phyloP scores from a whole-genome alignment of 2,888 invertebrate genomes.

The Aporophyla nigra region DNA sequence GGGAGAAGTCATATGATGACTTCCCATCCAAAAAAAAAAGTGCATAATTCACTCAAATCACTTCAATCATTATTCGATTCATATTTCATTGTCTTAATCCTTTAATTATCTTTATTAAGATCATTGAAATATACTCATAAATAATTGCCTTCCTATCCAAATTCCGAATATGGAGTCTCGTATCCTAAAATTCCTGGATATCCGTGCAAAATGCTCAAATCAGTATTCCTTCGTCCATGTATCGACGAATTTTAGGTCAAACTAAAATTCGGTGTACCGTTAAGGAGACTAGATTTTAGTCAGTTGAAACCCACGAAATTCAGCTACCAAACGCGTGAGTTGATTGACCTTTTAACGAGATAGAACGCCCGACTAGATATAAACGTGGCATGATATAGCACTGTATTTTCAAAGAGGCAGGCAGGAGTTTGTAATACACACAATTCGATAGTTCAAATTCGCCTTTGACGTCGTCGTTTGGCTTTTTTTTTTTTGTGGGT shows the following conservation, averaged over 20 bases:
- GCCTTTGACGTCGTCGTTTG: no score
- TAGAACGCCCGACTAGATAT: background rate
- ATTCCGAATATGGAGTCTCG: background rate
- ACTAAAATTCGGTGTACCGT: constrained; percentile 6
- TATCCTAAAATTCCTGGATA: background rate
- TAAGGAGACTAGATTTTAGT: constrained; percentile 9
- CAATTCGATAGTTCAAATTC: background rate
- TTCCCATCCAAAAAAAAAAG: no score
- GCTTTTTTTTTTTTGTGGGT: no score
- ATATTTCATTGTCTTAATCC: no score
- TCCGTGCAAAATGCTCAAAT: constrained; percentile 9
- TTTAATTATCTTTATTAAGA: no score
- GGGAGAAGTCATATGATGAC: no score
- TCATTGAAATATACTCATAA: no score
- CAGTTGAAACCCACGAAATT: background rate
- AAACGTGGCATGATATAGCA: background rate
- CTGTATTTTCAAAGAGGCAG: background rate
- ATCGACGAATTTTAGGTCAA: constrained; percentile 26
- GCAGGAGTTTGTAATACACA: background rate
- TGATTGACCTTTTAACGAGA: background rate
- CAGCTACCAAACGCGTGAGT: background rate
- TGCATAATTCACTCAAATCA: no score
- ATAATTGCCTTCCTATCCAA: background rate
- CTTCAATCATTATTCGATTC: no score
- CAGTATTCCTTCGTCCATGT: constrained; percentile 21